phyloP scores from a whole-genome alignment of 2,797 vertebrate genomes.

The Sebastes alutus region DNA sequence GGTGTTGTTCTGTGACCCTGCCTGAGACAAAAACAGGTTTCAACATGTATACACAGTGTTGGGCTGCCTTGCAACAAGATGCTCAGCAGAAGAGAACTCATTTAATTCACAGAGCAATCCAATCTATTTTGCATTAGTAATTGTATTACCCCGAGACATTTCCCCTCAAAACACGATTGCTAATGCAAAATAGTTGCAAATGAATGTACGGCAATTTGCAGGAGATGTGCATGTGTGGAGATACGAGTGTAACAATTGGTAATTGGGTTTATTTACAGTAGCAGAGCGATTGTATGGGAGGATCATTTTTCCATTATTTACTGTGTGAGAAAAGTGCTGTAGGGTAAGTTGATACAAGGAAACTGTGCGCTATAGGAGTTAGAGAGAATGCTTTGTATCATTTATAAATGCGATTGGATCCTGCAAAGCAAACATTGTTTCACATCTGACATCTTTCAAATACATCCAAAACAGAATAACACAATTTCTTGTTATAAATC shows the following conservation, averaged over 20 bases:
- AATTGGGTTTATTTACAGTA: constrained; percentile 16
- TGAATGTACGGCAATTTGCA: constrained; percentile 31
- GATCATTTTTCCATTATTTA: constrained; percentile 20
- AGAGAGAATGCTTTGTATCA: constrained; percentile 7
- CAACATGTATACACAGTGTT: background rate
- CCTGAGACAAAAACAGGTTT: constrained; percentile 18
- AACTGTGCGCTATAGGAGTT: background rate
- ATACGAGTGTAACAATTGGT: constrained; percentile 28
- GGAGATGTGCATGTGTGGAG: background rate
- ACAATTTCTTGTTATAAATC: background rate
- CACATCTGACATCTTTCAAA: constrained; percentile 4
- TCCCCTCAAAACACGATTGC: constrained; percentile 12
- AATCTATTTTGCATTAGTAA: constrained; percentile 28
- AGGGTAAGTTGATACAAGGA: constrained; percentile 21
- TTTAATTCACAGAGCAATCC: background rate
- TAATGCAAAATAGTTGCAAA: constrained; percentile 38
- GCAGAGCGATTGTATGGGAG: background rate
- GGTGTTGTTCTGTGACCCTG: constrained; percentile 9
- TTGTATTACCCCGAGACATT: constrained; percentile 24
- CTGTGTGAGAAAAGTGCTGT: constrained; percentile 11
- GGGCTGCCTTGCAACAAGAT: background rate
- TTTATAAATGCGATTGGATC: constrained; percentile 6
- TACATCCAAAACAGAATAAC: constrained; percentile 3
- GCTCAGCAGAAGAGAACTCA: background rate
- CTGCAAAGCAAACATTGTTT: background rate